Percentiles rank a stretch among this genome's conserved stretches.
Conservation (phyloP, 2,888 invertebrate genomes). For the Beris morrisii region DNA sequence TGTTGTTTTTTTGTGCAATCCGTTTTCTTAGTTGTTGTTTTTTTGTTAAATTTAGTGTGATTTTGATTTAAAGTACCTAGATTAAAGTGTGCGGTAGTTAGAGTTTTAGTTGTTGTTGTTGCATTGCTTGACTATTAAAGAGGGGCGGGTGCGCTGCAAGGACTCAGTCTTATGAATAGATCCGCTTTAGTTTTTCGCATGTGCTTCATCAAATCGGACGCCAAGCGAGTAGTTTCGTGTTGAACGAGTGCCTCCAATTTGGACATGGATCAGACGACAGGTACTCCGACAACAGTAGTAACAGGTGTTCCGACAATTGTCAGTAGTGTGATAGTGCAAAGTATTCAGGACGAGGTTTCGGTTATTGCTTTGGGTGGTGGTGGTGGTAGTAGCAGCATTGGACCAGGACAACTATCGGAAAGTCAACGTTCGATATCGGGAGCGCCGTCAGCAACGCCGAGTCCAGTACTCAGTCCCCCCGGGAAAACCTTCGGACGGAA, state of each 20-base stretch:
- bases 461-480: conserved; percentile 54
- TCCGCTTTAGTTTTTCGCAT: background rate
- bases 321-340: conserved; percentile 39
- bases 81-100: background rate
- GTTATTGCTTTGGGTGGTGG: conserved; percentile 24
- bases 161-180: background rate
- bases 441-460: conserved; percentile 55
- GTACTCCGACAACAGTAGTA: conserved; percentile 39
- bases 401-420: conserved; percentile 40
- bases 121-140: background rate
- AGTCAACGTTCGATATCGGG: conserved; percentile 53
- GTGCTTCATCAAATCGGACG: conserved; percentile 6
- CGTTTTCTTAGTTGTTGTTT: background rate
- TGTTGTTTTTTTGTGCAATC: conserved; percentile 16
- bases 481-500: conserved; percentile 56
- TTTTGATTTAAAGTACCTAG: background rate
- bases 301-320: conserved; percentile 40
- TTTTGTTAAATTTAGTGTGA: conserved; percentile 7
- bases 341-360: conserved; percentile 47
- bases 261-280: conserved; percentile 30
- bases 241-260: conserved; percentile 16
- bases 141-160: background rate
- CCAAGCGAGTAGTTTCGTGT: conserved; percentile 1
- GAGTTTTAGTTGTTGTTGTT: background rate
- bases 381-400: background rate